Evolutionary conservation across 2,888 invertebrate species (phyloP).

Genomic region (Syritta pipiens): DNA sequence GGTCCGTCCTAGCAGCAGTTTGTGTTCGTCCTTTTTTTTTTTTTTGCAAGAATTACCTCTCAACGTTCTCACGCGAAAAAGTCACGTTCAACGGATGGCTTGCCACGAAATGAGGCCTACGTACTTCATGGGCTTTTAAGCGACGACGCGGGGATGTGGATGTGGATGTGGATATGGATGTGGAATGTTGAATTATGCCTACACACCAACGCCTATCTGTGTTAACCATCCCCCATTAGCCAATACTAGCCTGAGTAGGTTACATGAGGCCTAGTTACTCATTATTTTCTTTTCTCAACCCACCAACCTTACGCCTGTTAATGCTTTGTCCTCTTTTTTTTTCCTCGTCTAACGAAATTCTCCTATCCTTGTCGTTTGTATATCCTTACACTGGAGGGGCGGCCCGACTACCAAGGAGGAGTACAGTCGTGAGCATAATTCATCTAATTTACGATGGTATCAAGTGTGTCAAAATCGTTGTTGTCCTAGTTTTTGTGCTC

Average conservation of each 20-base stretch:
- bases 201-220: slow-evolving; percentile 25
- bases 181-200: slow-evolving; percentile 16
- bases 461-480: slow-evolving; percentile 37
- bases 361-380: slow-evolving; percentile 13
- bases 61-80: slow-evolving; percentile 65
- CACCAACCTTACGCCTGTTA: background rate
- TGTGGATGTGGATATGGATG: background rate
- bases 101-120: slow-evolving; percentile 61
- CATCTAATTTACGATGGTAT: slow-evolving; percentile 57
- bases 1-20: slow-evolving; percentile 39
- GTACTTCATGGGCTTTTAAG: slow-evolving; percentile 33
- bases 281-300: slow-evolving; percentile 41
- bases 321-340: slow-evolving; percentile 8
- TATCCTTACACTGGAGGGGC: slow-evolving; percentile 10
- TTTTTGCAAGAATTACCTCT: slow-evolving; percentile 45
- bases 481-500: slow-evolving; percentile 44
- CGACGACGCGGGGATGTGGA: background rate
- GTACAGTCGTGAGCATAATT: slow-evolving; percentile 59
- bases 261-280: slow-evolving; percentile 57
- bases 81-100: slow-evolving; percentile 66
- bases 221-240: slow-evolving; percentile 39
- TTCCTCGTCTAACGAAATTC: slow-evolving; percentile 35
- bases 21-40: slow-evolving; percentile 9
- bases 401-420: slow-evolving; percentile 7
- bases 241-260: slow-evolving; percentile 41